phyloP scores from a whole-genome alignment of 2,888 invertebrate species.

The Pycnomerus fuliginosus region DNA sequence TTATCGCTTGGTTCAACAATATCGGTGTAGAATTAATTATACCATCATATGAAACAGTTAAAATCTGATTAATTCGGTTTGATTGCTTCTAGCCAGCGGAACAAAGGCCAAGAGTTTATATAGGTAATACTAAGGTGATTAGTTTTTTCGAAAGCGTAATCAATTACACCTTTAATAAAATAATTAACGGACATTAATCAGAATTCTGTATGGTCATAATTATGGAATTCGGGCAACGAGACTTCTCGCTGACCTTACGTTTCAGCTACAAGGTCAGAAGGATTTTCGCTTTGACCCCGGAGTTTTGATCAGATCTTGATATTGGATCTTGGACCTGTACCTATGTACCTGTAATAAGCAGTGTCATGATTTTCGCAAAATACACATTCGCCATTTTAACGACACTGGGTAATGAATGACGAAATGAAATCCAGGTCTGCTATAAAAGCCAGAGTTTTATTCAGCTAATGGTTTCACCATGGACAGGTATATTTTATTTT shows the following conservation, averaged over 20 bases:
- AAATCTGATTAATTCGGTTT: constrained; percentile 11
- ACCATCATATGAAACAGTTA: constrained; percentile 1
- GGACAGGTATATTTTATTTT: too few relatives aligned
- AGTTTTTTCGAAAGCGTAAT: constrained; percentile 11
- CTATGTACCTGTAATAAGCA: too few relatives aligned
- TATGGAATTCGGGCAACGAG: constrained; percentile 17
- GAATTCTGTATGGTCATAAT: constrained; percentile 4
- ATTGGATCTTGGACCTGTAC: too few relatives aligned
- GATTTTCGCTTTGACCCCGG: constrained; percentile 18
- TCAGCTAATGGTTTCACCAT: too few relatives aligned
- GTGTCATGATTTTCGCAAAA: too few relatives aligned
- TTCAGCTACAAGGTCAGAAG: constrained; percentile 17
- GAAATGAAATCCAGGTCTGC: too few relatives aligned
- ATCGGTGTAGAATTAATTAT: constrained; percentile 3
- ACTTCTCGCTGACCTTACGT: constrained; percentile 16
- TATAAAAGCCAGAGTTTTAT: too few relatives aligned
- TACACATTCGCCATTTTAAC: too few relatives aligned
- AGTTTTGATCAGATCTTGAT: too few relatives aligned
- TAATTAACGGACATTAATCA: constrained; percentile 15
- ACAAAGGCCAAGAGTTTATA: constrained; percentile 13
- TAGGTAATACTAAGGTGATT: constrained; percentile 7
- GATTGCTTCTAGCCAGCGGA: constrained; percentile 4
- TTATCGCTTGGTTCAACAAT: constrained; percentile 2
- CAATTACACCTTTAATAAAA: constrained; percentile 11
- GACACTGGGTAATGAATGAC: too few relatives aligned